These are phyloP conservation scores for Rosalia funebris DNA, from an alignment of 2,888 invertebrate species.

Conservation along the genomic window DNA sequence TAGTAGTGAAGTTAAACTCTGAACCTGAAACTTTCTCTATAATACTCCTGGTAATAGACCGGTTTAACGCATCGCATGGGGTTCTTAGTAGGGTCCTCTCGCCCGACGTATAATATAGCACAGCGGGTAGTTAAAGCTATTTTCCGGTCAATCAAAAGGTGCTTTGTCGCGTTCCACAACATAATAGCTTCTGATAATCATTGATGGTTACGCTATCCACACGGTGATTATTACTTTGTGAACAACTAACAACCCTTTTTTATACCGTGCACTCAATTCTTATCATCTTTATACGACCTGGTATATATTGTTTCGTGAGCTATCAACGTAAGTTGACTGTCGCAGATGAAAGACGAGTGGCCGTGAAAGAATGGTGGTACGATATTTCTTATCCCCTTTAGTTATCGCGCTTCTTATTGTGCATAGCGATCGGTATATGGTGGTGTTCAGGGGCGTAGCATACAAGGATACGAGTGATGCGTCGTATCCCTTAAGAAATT, in stretches of 20 bases:
- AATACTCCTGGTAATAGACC: too few species aligned
- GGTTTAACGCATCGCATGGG: constrained; percentile 11
- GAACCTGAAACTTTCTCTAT: too few species aligned
- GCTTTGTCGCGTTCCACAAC: constrained; percentile 14
- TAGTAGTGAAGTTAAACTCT: too few species aligned
- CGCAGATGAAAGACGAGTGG: neutral
- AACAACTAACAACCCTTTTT: neutral
- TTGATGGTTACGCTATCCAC: too few species aligned
- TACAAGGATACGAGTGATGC: too few species aligned
- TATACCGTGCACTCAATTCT: neutral
- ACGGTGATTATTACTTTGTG: neutral
- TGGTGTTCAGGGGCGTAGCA: too few species aligned
- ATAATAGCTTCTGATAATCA: constrained; percentile 19
- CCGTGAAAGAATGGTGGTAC: neutral
- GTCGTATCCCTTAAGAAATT: too few species aligned
- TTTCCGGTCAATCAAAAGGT: constrained; percentile 18
- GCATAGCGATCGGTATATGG: too few species aligned
- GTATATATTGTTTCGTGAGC: neutral
- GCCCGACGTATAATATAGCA: constrained; percentile 3
- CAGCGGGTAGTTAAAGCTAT: constrained; percentile 12
- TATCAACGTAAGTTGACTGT: neutral
- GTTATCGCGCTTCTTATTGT: too few species aligned
- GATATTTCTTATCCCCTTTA: neutral
- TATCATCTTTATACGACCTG: neutral
- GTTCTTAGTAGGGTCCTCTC: neutral